Evolutionary conservation across 92 coral and sea anemone genomes (phyloP).

Genomic region (Pocillopora grandis): DNA sequence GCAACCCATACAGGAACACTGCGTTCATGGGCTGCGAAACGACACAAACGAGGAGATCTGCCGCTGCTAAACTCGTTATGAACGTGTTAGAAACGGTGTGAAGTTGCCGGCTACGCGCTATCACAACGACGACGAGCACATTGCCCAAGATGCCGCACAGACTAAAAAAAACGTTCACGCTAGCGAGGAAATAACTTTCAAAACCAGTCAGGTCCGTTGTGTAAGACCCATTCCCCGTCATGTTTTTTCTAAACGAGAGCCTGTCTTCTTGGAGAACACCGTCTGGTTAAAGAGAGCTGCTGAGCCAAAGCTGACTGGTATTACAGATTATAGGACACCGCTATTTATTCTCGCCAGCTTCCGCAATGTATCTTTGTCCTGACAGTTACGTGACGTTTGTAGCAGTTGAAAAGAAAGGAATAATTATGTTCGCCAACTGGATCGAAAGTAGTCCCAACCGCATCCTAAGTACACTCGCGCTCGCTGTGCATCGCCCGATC

Average conservation of each 20-base stretch:
- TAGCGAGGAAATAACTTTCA: conserved; percentile 34
- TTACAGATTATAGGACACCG: background rate
- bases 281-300: background rate
- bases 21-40: conserved; percentile 94
- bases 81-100: conserved; percentile 79
- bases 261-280: background rate
- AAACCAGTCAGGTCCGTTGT: background rate
- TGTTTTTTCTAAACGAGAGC: background rate
- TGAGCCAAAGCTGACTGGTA: background rate
- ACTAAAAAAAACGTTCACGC: conserved; percentile 77
- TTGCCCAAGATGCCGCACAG: conserved; percentile 83
- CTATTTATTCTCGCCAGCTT: conserved; percentile 3
- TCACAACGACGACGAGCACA: conserved; percentile 69
- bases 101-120: conserved; percentile 61
- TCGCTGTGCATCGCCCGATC: background rate
- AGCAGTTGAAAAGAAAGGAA: background rate
- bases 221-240: conserved; percentile 5
- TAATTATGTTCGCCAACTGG: background rate
- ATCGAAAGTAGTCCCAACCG: background rate
- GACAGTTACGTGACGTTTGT: background rate
- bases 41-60: conserved; percentile 86
- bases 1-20: conserved; percentile 58
- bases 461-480: background rate
- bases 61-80: conserved; percentile 81
- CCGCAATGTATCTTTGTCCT: background rate